Conservation (phyloP, 1,140 invertebrate genomes). For the Drosophila saltans region DNA sequence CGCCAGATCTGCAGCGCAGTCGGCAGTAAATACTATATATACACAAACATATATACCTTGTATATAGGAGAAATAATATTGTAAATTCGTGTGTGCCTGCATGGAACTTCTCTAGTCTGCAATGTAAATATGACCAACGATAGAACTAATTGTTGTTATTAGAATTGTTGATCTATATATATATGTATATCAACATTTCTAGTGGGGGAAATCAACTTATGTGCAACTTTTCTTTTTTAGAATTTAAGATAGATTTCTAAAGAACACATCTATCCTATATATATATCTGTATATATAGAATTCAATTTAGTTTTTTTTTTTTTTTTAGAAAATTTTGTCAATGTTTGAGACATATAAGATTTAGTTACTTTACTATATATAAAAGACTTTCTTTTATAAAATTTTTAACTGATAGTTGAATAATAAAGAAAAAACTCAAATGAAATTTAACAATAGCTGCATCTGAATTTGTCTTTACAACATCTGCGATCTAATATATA, state of each 20-base stretch:
- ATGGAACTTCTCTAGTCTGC: slow-evolving; percentile 74
- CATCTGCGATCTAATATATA: too few relatives aligned
- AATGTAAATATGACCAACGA: slow-evolving; percentile 80
- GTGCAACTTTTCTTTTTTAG: slow-evolving; percentile 11
- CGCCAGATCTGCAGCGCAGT: slow-evolving; percentile 61
- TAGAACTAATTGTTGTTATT: slow-evolving; percentile 64
- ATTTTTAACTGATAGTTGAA: slow-evolving; percentile 10
- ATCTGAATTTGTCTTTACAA: not conserved
- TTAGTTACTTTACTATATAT: slow-evolving; percentile 4
- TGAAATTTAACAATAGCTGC: not conserved
- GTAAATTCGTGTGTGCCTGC: slow-evolving; percentile 48
- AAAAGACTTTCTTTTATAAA: slow-evolving; percentile 8
- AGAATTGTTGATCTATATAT: slow-evolving; percentile 3
- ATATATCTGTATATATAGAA: not conserved
- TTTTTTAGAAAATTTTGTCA: not conserved
- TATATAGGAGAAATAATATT: slow-evolving; percentile 15
- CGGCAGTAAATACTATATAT: slow-evolving; percentile 33
- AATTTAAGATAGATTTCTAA: slow-evolving; percentile 9
- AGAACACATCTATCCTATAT: not conserved
- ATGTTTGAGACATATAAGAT: slow-evolving; percentile 4
- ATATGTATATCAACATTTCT: not conserved
- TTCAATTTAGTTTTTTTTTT: not conserved
- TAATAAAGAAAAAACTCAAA: not conserved
- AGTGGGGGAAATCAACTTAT: slow-evolving; percentile 6
- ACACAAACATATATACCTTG: not conserved